These are phyloP conservation scores for Psettodes erumei DNA, from an alignment of 2,113 vertebrate species.

Conservation along the genomic window DNA sequence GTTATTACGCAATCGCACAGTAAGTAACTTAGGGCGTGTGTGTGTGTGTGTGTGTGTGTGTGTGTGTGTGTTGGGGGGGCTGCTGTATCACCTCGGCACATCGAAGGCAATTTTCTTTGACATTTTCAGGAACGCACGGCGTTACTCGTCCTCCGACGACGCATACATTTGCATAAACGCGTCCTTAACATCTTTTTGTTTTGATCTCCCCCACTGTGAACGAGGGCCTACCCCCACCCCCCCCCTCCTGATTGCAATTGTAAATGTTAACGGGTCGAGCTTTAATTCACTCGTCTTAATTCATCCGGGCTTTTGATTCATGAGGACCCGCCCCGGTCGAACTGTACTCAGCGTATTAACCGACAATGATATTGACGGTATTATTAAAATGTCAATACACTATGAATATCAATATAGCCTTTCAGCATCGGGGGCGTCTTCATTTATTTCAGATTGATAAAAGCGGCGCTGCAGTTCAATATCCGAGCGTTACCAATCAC, in stretches of 20 bases:
- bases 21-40: slow-evolving; percentile 40
- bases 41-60: no score
- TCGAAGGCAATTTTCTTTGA: slow-evolving; percentile 47
- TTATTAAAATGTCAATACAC: slow-evolving; percentile 51
- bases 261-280: slow-evolving; percentile 29
- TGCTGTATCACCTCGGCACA: no score
- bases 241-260: slow-evolving; percentile 60
- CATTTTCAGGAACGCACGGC: slow-evolving; percentile 59
- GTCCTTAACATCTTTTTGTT: slow-evolving; percentile 67
- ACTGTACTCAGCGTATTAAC: slow-evolving; percentile 41
- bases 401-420: slow-evolving; percentile 32
- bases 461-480: slow-evolving; percentile 10
- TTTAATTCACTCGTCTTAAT: slow-evolving; percentile 34
- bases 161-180: slow-evolving; percentile 77
- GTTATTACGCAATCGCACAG: slow-evolving; percentile 36
- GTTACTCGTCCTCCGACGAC: slow-evolving; percentile 40
- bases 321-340: slow-evolving; percentile 9
- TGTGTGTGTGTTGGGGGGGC: no score
- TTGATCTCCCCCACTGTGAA: slow-evolving; percentile 69
- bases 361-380: slow-evolving; percentile 42
- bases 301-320: slow-evolving; percentile 29
- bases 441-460: slow-evolving; percentile 18
- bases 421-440: not conserved
- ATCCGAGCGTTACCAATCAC: slow-evolving; percentile 27
- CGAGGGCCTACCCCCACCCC: slow-evolving; percentile 72